These are phyloP conservation scores for Halcyon leucocephala DNA, from an alignment of 2,797 vertebrate genomes.

Conservation along the genomic window DNA sequence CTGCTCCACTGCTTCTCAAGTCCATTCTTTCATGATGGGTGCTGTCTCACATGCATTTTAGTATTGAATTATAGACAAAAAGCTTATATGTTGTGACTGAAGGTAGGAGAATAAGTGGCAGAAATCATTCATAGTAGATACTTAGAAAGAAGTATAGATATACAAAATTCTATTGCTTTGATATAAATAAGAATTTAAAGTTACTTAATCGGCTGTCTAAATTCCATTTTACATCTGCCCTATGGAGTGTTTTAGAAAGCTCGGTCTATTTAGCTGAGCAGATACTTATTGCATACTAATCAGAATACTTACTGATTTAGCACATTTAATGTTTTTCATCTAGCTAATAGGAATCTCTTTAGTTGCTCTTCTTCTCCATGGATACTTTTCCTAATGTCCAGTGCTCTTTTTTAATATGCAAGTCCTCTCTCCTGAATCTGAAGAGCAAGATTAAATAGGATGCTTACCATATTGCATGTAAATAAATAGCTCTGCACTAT, in stretches of 20 bases:
- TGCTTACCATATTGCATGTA: neutral
- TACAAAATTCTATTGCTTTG: neutral
- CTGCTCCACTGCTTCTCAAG: neutral
- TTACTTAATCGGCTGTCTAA: neutral
- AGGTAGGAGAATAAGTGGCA: neutral
- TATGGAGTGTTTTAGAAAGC: neutral
- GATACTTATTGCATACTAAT: neutral
- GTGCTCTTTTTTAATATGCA: conserved; percentile 20
- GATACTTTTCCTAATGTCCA: conserved; percentile 1
- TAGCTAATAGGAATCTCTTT: conserved; percentile 1
- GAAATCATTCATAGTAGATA: neutral
- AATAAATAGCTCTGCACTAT: neutral
- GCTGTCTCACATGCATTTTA: neutral
- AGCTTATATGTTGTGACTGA: neutral
- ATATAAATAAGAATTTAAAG: neutral
- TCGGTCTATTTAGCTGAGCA: neutral
- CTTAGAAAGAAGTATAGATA: neutral
- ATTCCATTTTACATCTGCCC: neutral
- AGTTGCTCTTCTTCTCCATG: neutral
- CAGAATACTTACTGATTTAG: conserved; percentile 24
- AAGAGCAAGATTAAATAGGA: conserved; percentile 5
- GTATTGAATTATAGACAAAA: neutral
- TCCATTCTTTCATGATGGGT: neutral
- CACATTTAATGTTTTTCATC: conserved; percentile 16
- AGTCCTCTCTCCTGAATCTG: conserved; percentile 16